Evolutionary conservation across 2,888 invertebrate species (phyloP), one percentile per base, ranked within the genome.

Genomic region (Catocala fraxini): DNA sequence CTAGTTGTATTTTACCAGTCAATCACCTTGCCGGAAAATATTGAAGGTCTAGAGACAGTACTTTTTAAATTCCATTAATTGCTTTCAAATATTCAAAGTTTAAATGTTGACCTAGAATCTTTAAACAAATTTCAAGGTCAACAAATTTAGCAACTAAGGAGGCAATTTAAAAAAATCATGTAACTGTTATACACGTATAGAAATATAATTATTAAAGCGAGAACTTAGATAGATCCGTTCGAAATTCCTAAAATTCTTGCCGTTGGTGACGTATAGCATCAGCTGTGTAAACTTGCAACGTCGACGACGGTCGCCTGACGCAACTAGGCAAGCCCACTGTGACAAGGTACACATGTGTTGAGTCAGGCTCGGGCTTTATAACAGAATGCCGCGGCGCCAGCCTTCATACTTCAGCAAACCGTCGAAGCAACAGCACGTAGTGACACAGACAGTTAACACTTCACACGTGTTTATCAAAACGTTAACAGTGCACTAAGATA

Each of bases 321-420:
- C 73, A 79, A 83, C 77, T 63, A 60, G 81, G 75, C 80, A 73
- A 76, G 85, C 84, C 82, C 75, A 71, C 81, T 70, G 65, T 35
- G 68, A 59, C 71, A 63, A 68, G 71, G 68, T 78, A 78, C 79
- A 79, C 75, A 71, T 77, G 67, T 78, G 79, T 81, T 87, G 87
- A 88, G 64, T 88, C 88, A 86, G 84, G 80, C 62, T 63, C 57
- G 43, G 54, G 71, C 88, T 86, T 89, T 93, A 92, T 90, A 93
- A 90, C 85, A 86, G 83, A 83, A 82, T 81, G 78, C 81, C 79
- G 82, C 70, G 65, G 79, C 79, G 76, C 71, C 69, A 71, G 70
- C 80, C 80, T 81, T 71, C 93, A 93, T 77, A 90, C 80, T 79
- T 84, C 78, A 87, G 77, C 85, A 85, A 86, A 83, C 80, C 86